phyloP scores from a whole-genome alignment of 2,113 vertebrate genomes.

The Macquaria australasica region DNA sequence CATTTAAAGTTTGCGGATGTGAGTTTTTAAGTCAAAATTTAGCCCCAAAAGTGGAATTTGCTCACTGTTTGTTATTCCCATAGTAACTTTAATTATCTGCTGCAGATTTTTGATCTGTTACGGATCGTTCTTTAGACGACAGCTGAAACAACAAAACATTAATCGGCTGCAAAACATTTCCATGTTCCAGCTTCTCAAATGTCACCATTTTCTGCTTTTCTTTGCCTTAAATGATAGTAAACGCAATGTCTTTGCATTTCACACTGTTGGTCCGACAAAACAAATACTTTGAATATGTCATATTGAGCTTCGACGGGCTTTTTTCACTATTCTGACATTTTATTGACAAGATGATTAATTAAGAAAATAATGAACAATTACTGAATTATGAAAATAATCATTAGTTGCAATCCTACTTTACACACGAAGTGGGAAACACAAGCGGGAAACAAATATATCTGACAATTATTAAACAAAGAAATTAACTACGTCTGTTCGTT shows the following conservation, averaged over 20 bases:
- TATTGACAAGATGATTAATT: background rate
- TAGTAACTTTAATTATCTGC: background rate
- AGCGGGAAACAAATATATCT: background rate
- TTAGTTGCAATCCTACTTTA: background rate
- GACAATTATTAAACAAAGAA: background rate
- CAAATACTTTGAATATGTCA: background rate
- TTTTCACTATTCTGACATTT: background rate
- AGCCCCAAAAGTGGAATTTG: background rate
- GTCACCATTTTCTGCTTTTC: background rate
- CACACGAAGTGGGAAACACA: background rate
- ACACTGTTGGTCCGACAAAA: background rate
- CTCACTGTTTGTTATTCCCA: background rate
- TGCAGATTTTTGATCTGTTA: background rate
- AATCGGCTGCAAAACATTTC: background rate
- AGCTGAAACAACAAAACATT: background rate
- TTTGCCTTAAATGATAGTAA: background rate
- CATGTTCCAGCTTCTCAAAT: background rate
- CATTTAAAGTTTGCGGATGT: background rate
- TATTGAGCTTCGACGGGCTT: background rate
- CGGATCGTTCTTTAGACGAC: background rate
- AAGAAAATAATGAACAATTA: background rate
- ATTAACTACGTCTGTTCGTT: background rate
- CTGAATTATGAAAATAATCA: background rate
- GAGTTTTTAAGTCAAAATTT: background rate
- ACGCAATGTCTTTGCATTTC: background rate